phyloP scores from a whole-genome alignment of 2,113 vertebrate species.

The Vidua macroura region DNA sequence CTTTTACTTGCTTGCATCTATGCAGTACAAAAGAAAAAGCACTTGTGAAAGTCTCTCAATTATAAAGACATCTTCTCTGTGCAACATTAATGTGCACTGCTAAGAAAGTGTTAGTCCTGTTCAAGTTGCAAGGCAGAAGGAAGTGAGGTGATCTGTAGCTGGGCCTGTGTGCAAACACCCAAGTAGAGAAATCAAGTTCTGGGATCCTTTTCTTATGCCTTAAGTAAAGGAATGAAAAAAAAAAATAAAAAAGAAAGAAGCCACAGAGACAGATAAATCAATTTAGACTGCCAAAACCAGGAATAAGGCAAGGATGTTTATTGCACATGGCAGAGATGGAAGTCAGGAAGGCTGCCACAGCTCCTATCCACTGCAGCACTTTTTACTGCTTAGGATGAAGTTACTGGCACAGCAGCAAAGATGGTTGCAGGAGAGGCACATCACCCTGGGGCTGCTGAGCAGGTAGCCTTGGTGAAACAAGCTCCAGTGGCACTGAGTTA shows the following conservation, averaged over 20 bases:
- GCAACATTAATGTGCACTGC: not conserved
- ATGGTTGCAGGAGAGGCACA: not conserved
- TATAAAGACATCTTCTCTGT: not conserved
- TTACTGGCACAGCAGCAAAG: not conserved
- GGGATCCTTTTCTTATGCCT: not conserved
- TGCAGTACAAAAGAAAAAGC: not conserved
- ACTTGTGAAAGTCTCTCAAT: not conserved
- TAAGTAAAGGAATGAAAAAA: not conserved
- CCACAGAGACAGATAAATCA: not conserved
- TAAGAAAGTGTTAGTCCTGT: not conserved
- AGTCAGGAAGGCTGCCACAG: not conserved
- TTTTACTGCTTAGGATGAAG: not conserved
- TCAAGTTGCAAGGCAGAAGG: not conserved
- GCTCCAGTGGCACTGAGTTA: not conserved
- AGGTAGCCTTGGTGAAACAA: not conserved
- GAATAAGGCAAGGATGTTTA: not conserved
- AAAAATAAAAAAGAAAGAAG: not conserved
- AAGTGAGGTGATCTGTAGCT: not conserved
- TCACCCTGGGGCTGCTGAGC: not conserved
- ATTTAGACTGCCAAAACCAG: not conserved
- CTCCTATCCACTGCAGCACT: not conserved
- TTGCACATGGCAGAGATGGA: not conserved
- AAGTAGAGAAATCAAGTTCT: not conserved
- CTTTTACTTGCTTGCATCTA: not conserved
- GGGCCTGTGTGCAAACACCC: not conserved